Evolutionary conservation across 2,797 vertebrate genomes (phyloP), one percentile per base, ranked within the genome.

Genomic region (Tragelaphus eurycerus): DNA sequence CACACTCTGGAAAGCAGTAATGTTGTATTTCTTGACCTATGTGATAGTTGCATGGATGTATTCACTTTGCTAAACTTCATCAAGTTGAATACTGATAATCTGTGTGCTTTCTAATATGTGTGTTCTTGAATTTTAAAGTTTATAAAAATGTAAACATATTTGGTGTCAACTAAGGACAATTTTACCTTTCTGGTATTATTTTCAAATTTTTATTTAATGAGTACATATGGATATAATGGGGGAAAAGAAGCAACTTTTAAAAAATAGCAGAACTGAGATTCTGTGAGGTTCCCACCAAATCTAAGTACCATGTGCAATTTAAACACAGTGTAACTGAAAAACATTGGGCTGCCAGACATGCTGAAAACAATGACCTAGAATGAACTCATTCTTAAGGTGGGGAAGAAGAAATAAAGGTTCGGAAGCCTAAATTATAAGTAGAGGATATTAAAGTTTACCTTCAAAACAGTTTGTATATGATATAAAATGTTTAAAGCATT

Each of bases 261-360:
- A 94, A 89, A 92, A 95, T 43, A 87, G 74, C 86, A 89, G 38
- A 96, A 86, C 46, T 91, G 84, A 96, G 46, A 94, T 90, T 79
- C 55, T 84, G 82, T 93, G 91, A 95, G 96, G 9, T 85, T 97
- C 84, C 96, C 85, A 82, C 59, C 91, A 96, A 93, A 87, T 85
- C 85, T 92, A 95, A 96, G 96, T 52, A 92, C 19, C 38, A 46
- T 62, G 55, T 85, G 27, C 78, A 97, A 94, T 97, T 96, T 97
- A 96, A 97, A 96, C 71, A 78, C 43, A 89, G 89, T 93, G 76
- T 57, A 95, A 97, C 71, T 82, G 84, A 95, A 93, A 93, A 92
- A 95, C 55, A 86, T 4, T 50, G 52, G 86, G 86, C 57, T 50
- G 89, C 93, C 38, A 97, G 87, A 97, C 86, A 67, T 57, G 50